Percentiles rank a stretch among this genome's conserved stretches.
Evolutionary conservation across 2,113 vertebrate species (phyloP).

Genomic region (Pituophis catenifer): DNA sequence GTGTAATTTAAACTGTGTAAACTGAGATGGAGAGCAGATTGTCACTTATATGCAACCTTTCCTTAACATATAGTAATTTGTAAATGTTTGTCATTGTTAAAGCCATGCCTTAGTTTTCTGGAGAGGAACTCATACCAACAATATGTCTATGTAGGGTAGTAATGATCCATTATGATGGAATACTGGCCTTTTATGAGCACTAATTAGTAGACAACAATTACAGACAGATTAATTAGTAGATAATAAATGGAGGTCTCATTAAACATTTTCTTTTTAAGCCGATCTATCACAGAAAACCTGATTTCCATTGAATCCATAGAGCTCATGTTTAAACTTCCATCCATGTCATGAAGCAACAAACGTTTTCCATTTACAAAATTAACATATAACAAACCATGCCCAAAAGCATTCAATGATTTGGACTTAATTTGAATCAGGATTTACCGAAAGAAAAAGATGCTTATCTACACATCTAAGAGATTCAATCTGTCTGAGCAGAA

Average conservation of each 20-base stretch:
- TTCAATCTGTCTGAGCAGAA: constrained; percentile 52
- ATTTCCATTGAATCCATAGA: constrained; percentile 5
- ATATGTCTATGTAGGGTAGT: not conserved
- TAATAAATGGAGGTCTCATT: not conserved
- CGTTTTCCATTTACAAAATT: constrained; percentile 18
- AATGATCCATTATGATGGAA: not conserved
- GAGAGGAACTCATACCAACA: not conserved
- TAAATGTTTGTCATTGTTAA: not conserved
- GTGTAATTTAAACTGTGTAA: not conserved
- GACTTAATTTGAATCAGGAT: constrained; percentile 16
- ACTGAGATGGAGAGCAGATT: not conserved
- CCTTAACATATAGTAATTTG: not conserved
- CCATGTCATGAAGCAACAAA: not conserved
- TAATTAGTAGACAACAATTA: not conserved
- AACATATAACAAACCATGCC: not conserved
- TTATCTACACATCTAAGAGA: constrained; percentile 37
- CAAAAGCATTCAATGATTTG: not conserved
- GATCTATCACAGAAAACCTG: not conserved
- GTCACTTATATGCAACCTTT: not conserved
- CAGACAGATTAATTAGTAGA: not conserved
- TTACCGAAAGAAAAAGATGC: constrained; percentile 40
- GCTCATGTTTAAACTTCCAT: constrained; percentile 17
- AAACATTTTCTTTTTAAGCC: not conserved
- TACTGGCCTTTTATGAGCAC: not conserved
- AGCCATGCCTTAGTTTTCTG: not conserved